These are phyloP conservation scores for Sebastes fasciatus DNA, from an alignment of 2,113 vertebrate genomes.

Conservation along the genomic window DNA sequence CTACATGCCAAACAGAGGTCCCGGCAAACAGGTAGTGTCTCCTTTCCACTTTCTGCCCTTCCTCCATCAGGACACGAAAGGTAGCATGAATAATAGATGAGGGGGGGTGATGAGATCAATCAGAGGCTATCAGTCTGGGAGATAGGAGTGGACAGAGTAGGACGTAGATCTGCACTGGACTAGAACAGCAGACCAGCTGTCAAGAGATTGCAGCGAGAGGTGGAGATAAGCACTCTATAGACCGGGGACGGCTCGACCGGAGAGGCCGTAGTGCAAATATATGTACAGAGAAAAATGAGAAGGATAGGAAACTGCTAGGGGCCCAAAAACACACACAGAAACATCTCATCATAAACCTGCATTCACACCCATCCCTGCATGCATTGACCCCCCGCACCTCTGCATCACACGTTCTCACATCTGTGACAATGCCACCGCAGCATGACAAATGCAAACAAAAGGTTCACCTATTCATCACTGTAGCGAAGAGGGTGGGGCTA, in stretches of 20 bases:
- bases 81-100: conserved; percentile 79
- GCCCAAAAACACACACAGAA: conserved; percentile 24
- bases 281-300: conserved; percentile 29
- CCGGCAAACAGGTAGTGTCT: conserved; percentile 66
- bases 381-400: conserved; percentile 63
- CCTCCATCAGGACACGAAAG: conserved; percentile 66
- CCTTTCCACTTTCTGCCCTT: conserved; percentile 61
- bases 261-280: conserved; percentile 32
- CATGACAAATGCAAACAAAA: conserved; percentile 86
- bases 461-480: conserved; percentile 86
- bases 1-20: conserved; percentile 41
- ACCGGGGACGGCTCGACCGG: conserved; percentile 9
- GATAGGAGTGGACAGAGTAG: conserved; percentile 75
- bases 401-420: conserved; percentile 67
- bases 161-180: conserved; percentile 63
- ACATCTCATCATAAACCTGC: conserved; percentile 44
- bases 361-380: conserved; percentile 54
- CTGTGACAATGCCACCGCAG: conserved; percentile 78
- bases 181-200: conserved; percentile 62
- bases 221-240: conserved; percentile 60
- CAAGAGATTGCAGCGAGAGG: conserved; percentile 60
- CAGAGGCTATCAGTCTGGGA: conserved; percentile 76
- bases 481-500: conserved; percentile 72
- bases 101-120: conserved; percentile 75
- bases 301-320: conserved; percentile 19